These are phyloP conservation scores for Calosoma granatense DNA, from an alignment of 1,140 invertebrate genomes.

Conservation along the genomic window DNA sequence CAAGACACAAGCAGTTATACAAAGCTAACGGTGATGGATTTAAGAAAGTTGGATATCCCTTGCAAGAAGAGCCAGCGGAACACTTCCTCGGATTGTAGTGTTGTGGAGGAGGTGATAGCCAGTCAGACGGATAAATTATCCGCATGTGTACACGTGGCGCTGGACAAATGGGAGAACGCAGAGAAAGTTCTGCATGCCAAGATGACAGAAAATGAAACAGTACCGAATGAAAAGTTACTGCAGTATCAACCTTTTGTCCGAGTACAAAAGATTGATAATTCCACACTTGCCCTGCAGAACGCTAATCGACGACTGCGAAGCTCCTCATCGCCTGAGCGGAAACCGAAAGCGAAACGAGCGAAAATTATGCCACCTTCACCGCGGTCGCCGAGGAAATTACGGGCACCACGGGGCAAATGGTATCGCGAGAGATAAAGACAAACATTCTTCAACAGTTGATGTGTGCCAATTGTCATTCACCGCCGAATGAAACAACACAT, in stretches of 20 bases:
- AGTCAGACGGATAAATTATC: constrained; percentile 10
- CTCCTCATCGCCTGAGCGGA: constrained; percentile 20
- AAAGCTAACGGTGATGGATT: no score
- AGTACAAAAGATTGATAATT: constrained; percentile 28
- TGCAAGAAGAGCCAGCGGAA: not conserved
- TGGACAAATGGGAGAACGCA: constrained; percentile 20
- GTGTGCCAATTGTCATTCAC: no score
- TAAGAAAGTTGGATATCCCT: not conserved
- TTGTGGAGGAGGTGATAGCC: constrained; percentile 9
- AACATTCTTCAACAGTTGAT: no score
- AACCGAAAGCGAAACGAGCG: constrained; percentile 19
- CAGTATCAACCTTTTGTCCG: constrained; percentile 27
- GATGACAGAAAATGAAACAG: constrained; percentile 19
- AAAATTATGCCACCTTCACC: constrained; percentile 22
- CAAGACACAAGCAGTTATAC: no score
- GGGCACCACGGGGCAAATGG: constrained; percentile 29
- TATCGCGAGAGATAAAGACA: constrained; percentile 33
- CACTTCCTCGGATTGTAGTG: constrained; percentile 3
- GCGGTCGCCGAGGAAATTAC: constrained; percentile 28
- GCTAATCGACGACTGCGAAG: constrained; percentile 4
- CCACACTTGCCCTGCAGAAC: constrained; percentile 13
- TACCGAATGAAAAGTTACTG: no score
- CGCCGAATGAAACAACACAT: no score
- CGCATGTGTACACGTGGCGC: constrained; percentile 11
- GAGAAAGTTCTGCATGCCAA: constrained; percentile 25